phyloP scores from a whole-genome alignment of 2,797 vertebrate genomes.

The Helarctos malayanus region DNA sequence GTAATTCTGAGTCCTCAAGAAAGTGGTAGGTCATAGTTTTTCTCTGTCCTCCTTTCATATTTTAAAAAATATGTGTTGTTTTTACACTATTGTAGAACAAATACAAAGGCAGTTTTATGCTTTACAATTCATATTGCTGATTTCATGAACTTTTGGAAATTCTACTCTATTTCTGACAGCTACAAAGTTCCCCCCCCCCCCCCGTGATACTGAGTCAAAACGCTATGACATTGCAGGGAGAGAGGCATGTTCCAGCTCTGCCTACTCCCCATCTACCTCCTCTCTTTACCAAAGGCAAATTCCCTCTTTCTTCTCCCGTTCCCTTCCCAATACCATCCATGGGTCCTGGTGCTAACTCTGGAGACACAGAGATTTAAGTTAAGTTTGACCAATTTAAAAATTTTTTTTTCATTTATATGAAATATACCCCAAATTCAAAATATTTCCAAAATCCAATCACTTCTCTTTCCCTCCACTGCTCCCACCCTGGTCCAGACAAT shows the following conservation, averaged over 20 bases:
- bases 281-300: background rate
- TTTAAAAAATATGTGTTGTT: background rate
- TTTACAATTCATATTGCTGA: constrained; percentile 25
- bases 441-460: background rate
- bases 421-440: constrained; percentile 19
- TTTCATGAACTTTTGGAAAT: constrained; percentile 48
- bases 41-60: background rate
- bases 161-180: constrained; percentile 13
- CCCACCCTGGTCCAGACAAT: background rate
- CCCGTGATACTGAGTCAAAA: background rate
- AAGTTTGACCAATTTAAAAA: background rate
- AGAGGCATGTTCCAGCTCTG: background rate
- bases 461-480: background rate
- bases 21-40: background rate
- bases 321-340: background rate
- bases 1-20: background rate
- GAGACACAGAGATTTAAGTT: background rate
- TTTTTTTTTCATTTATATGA: background rate
- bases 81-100: background rate
- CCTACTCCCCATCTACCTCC: background rate
- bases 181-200: background rate
- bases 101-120: background rate
- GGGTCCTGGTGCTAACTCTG: background rate
- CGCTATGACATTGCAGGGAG: background rate
- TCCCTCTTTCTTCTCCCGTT: background rate